Conservation (phyloP, 2,888 invertebrate species). For the Athetis lepigone region DNA sequence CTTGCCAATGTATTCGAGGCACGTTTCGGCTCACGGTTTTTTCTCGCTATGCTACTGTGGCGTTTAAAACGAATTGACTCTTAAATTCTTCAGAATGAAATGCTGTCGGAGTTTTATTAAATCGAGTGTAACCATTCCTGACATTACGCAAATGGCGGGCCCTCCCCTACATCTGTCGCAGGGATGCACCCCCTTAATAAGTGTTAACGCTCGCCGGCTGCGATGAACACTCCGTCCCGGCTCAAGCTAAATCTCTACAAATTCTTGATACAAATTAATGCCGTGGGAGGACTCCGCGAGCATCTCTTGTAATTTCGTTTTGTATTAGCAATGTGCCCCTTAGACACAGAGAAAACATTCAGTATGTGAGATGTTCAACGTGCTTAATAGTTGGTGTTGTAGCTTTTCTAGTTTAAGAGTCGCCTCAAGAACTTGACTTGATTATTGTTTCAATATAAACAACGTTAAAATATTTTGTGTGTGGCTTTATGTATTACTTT, state of each 20-base stretch:
- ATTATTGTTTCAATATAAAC: conserved; percentile 36
- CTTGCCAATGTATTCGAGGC: conserved; percentile 88
- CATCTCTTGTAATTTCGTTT: conserved; percentile 87
- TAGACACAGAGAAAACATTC: conserved; percentile 69
- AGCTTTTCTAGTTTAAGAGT: conserved; percentile 59
- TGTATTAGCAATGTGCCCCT: conserved; percentile 77
- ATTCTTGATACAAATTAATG: conserved; percentile 91
- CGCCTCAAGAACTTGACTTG: conserved; percentile 22
- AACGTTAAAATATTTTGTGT: conserved; percentile 14
- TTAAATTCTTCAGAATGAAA: conserved; percentile 90
- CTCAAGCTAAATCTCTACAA: conserved; percentile 90
- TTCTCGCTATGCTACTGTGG: conserved; percentile 87
- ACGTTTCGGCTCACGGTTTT: conserved; percentile 90
- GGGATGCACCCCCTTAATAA: conserved; percentile 91
- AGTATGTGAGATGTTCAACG: conserved; percentile 69
- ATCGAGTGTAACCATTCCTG: conserved; percentile 91
- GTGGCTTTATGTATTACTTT: conserved; percentile 15
- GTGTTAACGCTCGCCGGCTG: conserved; percentile 90
- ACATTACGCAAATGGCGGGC: conserved; percentile 90
- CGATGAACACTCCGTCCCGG: conserved; percentile 86
- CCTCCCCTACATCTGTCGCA: conserved; percentile 91
- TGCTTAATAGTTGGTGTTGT: conserved; percentile 63
- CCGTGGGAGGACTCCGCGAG: conserved; percentile 81
- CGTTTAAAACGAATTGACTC: conserved; percentile 90
- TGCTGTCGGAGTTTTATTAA: conserved; percentile 90